phyloP scores from a whole-genome alignment of 2,797 vertebrate genomes.

The Acipenser transmontanus region DNA sequence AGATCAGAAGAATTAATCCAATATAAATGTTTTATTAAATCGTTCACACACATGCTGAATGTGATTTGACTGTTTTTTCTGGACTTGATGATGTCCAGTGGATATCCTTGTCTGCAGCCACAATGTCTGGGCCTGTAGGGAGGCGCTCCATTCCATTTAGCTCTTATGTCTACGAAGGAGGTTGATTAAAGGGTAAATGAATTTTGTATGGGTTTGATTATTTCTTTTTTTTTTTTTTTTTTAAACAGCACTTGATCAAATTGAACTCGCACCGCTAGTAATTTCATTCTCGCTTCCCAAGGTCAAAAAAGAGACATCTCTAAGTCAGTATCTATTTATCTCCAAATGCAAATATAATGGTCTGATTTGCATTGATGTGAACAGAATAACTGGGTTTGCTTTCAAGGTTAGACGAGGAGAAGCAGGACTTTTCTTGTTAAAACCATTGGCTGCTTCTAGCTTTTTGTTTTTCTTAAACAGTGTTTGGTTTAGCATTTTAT shows the following conservation, averaged over 20 bases:
- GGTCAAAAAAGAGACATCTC: slow-evolving; percentile 55
- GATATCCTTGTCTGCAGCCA: not conserved
- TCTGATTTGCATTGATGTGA: slow-evolving; percentile 51
- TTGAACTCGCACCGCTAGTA: slow-evolving; percentile 45
- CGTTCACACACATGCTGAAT: too few species aligned
- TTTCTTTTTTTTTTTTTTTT: slow-evolving; percentile 8
- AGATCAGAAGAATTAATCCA: too few species aligned
- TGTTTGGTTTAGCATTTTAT: not conserved
- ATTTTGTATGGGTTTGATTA: slow-evolving; percentile 37
- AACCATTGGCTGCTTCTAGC: slow-evolving; percentile 1
- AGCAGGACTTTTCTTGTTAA: not conserved
- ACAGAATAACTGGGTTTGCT: not conserved
- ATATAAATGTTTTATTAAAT: too few species aligned
- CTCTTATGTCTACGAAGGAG: not conserved
- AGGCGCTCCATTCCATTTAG: not conserved
- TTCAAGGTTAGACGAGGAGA: slow-evolving; percentile 14
- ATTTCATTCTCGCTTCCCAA: slow-evolving; percentile 53
- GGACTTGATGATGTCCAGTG: too few species aligned
- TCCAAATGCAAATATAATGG: slow-evolving; percentile 61
- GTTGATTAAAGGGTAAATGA: slow-evolving; percentile 31
- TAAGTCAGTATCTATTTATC: slow-evolving; percentile 59
- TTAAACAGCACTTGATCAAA: slow-evolving; percentile 30
- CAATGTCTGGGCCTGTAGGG: not conserved
- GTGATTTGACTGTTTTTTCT: too few species aligned
- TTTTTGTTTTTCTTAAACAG: not conserved